A percentile compares a stretch with the other conserved stretches of the same genome.
phyloP scores from a whole-genome alignment of 2,888 invertebrate species.

The Rugalucina vietnamica region DNA sequence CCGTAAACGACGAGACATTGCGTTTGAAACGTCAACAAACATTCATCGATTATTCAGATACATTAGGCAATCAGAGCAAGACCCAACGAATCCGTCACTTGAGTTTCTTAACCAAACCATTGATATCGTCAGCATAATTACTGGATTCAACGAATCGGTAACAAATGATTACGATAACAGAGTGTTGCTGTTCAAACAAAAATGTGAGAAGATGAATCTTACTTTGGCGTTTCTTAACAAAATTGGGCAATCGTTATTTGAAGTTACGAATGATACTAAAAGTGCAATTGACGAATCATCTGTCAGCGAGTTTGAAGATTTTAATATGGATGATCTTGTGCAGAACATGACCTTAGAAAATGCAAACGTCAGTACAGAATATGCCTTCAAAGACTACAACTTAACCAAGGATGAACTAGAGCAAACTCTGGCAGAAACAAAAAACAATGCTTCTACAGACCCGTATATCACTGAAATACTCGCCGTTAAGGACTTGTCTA shows the following conservation, averaged over 20 bases:
- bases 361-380: constrained; percentile 20
- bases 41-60: constrained; percentile 32
- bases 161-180: constrained; percentile 32
- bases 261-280: constrained; percentile 29
- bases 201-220: constrained; percentile 22
- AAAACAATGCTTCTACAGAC: constrained; percentile 7
- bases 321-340: too few species aligned
- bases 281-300: constrained; percentile 3
- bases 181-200: constrained; percentile 29
- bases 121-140: constrained; percentile 20
- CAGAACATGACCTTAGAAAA: constrained; percentile 31
- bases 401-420: constrained; percentile 26
- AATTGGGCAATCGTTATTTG: constrained; percentile 10
- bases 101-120: constrained; percentile 32
- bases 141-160: constrained; percentile 25
- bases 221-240: constrained; percentile 26
- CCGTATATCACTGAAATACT: constrained; percentile 22
- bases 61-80: constrained; percentile 20
- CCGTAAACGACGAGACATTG: constrained; percentile 37
- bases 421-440: constrained; percentile 27
- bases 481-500: not conserved
- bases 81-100: not conserved
- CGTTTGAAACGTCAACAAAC: constrained; percentile 30
- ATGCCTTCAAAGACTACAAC: constrained; percentile 37
- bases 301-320: too few species aligned